Percentiles rank a stretch among this genome's conserved stretches.
These are phyloP conservation scores for Ochlodes sylvanus DNA, from an alignment of 2,888 invertebrate genomes.

Conservation along the genomic window DNA sequence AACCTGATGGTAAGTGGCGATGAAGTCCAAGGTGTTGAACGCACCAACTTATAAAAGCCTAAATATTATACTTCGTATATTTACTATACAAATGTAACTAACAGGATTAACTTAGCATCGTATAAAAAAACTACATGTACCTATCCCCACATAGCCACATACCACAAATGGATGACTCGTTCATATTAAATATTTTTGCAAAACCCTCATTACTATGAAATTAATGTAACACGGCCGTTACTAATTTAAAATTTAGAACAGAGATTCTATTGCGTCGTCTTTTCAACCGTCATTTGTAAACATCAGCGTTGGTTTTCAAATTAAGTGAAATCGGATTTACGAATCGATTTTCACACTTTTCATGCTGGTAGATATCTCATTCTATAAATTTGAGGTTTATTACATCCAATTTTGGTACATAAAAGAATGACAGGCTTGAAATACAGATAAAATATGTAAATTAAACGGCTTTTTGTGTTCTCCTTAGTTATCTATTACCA, in stretches of 20 bases:
- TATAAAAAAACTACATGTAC: no score
- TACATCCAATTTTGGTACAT: neutral
- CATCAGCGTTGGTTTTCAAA: slow-evolving; percentile 67
- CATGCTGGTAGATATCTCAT: slow-evolving; percentile 46
- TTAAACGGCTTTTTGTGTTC: neutral
- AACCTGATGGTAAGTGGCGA: no score
- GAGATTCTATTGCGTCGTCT: slow-evolving; percentile 61
- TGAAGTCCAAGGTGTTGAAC: no score
- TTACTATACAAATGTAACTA: no score
- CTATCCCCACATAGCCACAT: no score
- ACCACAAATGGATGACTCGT: neutral
- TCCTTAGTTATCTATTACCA: no score
- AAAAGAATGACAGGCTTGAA: neutral
- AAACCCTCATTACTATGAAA: slow-evolving; percentile 55
- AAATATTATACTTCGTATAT: no score
- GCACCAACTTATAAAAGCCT: no score
- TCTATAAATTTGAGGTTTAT: neutral
- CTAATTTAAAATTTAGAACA: slow-evolving; percentile 75
- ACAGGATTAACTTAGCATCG: no score
- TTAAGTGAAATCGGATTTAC: slow-evolving; percentile 44
- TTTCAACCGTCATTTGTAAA: slow-evolving; percentile 64
- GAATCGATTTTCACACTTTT: slow-evolving; percentile 5
- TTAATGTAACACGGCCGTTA: slow-evolving; percentile 71
- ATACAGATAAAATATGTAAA: neutral
- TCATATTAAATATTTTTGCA: slow-evolving; percentile 43